Conservation (phyloP, 2,113 vertebrate species). For the Mastomys natalensis region DNA sequence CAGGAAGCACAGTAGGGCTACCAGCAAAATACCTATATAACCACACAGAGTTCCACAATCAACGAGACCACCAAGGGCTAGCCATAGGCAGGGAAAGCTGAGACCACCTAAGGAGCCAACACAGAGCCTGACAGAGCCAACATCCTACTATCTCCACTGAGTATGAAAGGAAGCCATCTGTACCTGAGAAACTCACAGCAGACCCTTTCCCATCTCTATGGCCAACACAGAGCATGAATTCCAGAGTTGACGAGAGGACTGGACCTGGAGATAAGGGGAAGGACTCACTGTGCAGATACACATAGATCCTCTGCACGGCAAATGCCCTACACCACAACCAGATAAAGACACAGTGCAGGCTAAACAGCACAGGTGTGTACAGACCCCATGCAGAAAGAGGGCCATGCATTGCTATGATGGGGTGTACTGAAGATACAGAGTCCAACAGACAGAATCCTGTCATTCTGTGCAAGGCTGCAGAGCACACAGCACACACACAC, state of each 20-base stretch:
- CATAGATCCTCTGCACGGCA: background rate
- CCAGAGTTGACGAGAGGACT: background rate
- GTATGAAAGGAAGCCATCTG: background rate
- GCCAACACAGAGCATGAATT: background rate
- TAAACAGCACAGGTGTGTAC: background rate
- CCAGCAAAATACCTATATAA: background rate
- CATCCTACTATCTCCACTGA: background rate
- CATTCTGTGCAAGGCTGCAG: background rate
- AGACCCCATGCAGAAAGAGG: background rate
- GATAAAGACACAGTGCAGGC: background rate
- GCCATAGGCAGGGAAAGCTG: background rate
- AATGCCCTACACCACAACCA: background rate
- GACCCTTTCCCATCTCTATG: background rate
- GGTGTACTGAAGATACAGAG: accelerated
- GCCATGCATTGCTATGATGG: background rate
- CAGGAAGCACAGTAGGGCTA: background rate
- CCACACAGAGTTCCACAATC: background rate
- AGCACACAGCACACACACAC: background rate
- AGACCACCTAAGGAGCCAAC: background rate
- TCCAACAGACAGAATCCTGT: background rate
- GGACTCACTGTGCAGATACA: background rate
- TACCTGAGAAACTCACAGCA: background rate
- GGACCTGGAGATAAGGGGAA: background rate
- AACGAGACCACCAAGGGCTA: background rate
- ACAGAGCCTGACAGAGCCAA: background rate